Base-by-base conservation (phyloP, 2,113 vertebrate species). In the Ochotona princeps region DNA sequence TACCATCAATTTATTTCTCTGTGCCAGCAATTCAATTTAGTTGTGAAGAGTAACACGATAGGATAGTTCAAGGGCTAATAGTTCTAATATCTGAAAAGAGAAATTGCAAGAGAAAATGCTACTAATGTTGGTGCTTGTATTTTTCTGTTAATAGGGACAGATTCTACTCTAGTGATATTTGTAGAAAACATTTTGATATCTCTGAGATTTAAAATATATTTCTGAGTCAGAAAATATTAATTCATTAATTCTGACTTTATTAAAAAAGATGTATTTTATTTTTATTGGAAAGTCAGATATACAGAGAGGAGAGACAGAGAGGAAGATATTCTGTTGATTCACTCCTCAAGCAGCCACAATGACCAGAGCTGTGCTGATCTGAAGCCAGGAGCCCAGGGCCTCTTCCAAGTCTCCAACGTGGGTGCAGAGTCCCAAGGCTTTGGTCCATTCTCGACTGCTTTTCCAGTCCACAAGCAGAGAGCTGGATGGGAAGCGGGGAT, bases 131-230 rank as follows among this genome's bases (percentile, higher is more conserved):
- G 5, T 65, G 90, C 79, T 25, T 72, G 4, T 81, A 61, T 86
- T 88, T 63, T 30, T 73, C 75, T 91, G 54, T 89, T 72, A 87
- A 38, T 30, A 82, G 66, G 72, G 32, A 89, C 70, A 94, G n/a
- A 90, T 57, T 86, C 76, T 83, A 89, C 2, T 14, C 32, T 8
- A 25, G 28, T 70, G 54, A 66, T 72, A 44, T 72, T 67, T 1
- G 3, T 63, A 47, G 79, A 92, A 57, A 91, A 51, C 28, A 66
- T 90, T 94, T 86, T 67, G 47, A 72, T 20, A 83, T 35, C 54
- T 93, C 18, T 60, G 35, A 61, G 35, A 66, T 89, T 92, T 89
- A 83, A 89, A 83, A 94, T 92, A 83, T 61, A 86, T 83, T 90
- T 89, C 69, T 17, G 25, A 72, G 35, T 90, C 70, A 87, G 90